Base-by-base conservation (phyloP, 2,888 invertebrate species). In the Latrodectus elegans region DNA sequence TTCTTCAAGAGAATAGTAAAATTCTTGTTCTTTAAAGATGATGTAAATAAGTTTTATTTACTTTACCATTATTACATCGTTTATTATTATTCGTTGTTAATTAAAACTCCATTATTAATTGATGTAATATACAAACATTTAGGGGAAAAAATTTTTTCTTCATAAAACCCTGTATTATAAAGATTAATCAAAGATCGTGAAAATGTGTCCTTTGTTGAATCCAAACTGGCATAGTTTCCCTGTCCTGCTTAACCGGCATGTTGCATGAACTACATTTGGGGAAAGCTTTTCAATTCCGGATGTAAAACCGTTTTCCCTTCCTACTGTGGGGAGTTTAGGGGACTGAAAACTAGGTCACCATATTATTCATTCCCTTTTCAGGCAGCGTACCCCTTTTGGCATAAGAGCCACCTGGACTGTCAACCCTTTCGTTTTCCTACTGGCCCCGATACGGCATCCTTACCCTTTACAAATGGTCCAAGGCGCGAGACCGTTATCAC, bases 361-460 rank as follows among this genome's bases (percentile, higher is more conserved):
- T 60, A 80, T 86, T 80, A 86, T 65, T 86, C 85, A 86, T 76
- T 52, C 75, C 76, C 68, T 67, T 38, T 74, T 70, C 60, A 80
- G 81, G 26, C 64, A 38, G 51, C 70, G 75, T 26, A 85, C 68
- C 80, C 77, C 53, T 79, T 86, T 76, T 55, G 17, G 60, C 38
- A 53, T 22, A 70, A 64, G 65, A n/a, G n/a, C 85, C 80, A 80
- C 85, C 80, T 80, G 85, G 80, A 75, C 75, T 80, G 60, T 75
- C 75, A 86, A 70, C 85, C 85, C 80, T 80, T 86, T 80, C 67
- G 52, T 80, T 79, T 74, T 73, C 72, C 84, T 86, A 86, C 80
- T 86, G 85, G 85, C 85, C 85, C 80, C 68, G 73, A 80, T 86
- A 75, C 51, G 51, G 76, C 68, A 74, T 67, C 72, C 72, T 64